A percentile compares a stretch with the other conserved stretches of the same genome.
These are phyloP conservation scores for Spilogale gracilis DNA, from an alignment of 2,113 vertebrate genomes.

Conservation along the genomic window DNA sequence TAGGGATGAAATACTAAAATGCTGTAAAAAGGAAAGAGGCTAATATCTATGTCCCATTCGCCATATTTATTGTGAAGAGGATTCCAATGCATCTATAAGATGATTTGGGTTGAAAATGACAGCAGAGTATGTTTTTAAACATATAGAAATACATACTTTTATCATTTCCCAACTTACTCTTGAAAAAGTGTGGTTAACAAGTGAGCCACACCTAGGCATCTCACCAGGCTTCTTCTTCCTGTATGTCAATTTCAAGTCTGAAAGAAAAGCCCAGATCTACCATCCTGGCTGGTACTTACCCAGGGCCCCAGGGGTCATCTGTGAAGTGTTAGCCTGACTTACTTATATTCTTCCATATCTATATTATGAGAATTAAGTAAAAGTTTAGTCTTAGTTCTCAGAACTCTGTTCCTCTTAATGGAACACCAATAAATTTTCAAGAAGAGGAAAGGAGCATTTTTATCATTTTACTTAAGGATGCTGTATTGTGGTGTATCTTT, in stretches of 20 bases:
- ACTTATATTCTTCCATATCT: background rate
- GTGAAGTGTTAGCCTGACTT: conserved; percentile 1
- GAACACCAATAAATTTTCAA: background rate
- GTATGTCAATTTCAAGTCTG: background rate
- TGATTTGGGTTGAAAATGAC: background rate
- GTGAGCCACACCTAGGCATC: background rate
- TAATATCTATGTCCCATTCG: fast-evolving
- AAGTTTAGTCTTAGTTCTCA: background rate
- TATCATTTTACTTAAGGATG: background rate
- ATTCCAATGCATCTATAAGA: background rate
- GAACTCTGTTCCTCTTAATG: background rate
- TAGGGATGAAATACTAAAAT: background rate
- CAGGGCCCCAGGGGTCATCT: conserved; percentile 1
- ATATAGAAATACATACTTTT: background rate
- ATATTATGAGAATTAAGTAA: background rate
- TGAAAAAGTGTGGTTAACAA: background rate
- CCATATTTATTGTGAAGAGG: background rate
- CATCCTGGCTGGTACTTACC: conserved; percentile 52
- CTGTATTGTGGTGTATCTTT: too few relatives aligned
- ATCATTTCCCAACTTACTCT: background rate
- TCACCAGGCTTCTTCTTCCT: conserved; percentile 7
- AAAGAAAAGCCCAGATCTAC: background rate
- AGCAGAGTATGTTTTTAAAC: background rate
- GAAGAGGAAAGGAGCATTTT: background rate
- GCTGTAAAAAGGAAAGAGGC: background rate